Evolutionary conservation across 2,113 vertebrate species (phyloP).

Genomic region (Sakesphorus luctuosus): DNA sequence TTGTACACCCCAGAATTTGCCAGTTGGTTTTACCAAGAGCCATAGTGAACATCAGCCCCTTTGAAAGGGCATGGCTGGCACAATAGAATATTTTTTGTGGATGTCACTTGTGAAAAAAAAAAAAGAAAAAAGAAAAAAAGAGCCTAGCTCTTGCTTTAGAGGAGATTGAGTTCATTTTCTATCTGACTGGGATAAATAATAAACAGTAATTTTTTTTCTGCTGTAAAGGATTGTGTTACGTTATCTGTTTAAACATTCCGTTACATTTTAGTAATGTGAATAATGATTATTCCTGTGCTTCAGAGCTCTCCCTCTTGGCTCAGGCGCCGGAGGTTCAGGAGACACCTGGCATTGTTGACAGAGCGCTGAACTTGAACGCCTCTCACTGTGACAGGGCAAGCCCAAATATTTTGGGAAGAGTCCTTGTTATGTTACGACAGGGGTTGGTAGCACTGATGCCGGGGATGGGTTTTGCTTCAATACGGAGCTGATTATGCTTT

Average conservation of each 20-base stretch:
- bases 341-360: slow-evolving; percentile 61
- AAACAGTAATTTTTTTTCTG: background rate
- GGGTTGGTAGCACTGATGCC: background rate
- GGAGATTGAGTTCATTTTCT: slow-evolving; percentile 43
- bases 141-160: background rate
- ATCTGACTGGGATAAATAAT: slow-evolving; percentile 50
- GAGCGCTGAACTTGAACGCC: slow-evolving; percentile 54
- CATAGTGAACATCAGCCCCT: background rate
- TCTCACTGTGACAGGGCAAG: slow-evolving; percentile 52
- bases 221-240: slow-evolving; percentile 48
- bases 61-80: background rate
- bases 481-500: slow-evolving; percentile 5
- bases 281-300: slow-evolving; percentile 47
- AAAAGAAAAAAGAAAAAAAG: background rate
- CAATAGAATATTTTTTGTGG: background rate
- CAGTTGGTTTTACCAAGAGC: slow-evolving; percentile 30
- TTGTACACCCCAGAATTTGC: background rate
- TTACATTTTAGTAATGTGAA: slow-evolving; percentile 60
- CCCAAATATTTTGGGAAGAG: slow-evolving; percentile 58
- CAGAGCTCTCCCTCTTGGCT: slow-evolving; percentile 56
- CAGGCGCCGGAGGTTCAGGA: slow-evolving; percentile 3
- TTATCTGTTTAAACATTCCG: slow-evolving; percentile 67
- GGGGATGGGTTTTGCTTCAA: background rate
- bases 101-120: background rate
- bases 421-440: slow-evolving; percentile 51